A percentile compares a stretch with the other conserved stretches of the same genome.
Conservation (phyloP, 2,113 vertebrate genomes). For the Oenanthe oenanthe region DNA sequence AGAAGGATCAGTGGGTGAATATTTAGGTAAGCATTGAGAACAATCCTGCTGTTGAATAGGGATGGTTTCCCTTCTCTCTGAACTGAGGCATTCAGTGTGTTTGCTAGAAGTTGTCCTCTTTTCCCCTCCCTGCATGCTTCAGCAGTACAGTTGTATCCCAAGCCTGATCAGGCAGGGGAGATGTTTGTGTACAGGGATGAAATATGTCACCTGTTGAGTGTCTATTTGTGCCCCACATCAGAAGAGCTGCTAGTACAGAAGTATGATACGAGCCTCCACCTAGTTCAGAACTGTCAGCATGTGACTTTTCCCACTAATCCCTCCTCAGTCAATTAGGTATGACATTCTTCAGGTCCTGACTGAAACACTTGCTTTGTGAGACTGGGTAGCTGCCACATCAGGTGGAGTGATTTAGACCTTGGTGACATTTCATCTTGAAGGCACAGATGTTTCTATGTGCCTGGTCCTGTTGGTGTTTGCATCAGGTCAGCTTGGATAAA, state of each 20-base stretch:
- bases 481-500: neutral
- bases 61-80: neutral
- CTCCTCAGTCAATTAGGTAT: neutral
- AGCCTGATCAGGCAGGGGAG: neutral
- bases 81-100: neutral
- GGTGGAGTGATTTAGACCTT: neutral
- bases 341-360: neutral
- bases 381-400: neutral
- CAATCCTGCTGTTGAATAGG: neutral
- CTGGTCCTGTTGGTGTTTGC: neutral
- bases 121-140: neutral
- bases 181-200: neutral
- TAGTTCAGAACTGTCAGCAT: neutral
- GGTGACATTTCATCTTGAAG: neutral
- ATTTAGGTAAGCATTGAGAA: neutral
- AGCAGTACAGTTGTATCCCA: neutral
- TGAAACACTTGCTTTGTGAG: neutral
- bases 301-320: neutral
- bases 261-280: neutral
- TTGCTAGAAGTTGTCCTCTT: neutral
- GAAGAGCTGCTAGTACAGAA: neutral
- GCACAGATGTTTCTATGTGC: neutral
- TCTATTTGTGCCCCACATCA: neutral
- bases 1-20: neutral
- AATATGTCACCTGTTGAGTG: neutral